phyloP scores from a whole-genome alignment of 2,113 vertebrate species.

The Glareola pratincola region DNA sequence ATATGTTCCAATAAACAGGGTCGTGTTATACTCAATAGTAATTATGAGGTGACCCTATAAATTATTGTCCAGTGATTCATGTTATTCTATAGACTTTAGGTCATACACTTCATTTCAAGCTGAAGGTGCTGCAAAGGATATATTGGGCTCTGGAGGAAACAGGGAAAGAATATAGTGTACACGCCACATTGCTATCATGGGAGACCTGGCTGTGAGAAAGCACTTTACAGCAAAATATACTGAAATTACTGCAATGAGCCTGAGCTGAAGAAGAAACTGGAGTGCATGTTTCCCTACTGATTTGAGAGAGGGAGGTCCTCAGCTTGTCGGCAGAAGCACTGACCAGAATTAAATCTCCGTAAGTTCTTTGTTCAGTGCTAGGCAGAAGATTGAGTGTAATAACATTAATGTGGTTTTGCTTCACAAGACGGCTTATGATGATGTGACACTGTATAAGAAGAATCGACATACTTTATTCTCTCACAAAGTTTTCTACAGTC shows the following conservation, averaged over 20 bases:
- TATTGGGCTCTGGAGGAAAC: conserved; percentile 36
- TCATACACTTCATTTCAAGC: conserved; percentile 35
- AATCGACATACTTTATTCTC: background rate
- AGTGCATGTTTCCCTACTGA: background rate
- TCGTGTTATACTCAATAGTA: background rate
- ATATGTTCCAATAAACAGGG: background rate
- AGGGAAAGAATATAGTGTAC: conserved; percentile 23
- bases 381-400: background rate
- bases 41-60: conserved; percentile 13
- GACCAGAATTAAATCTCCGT: background rate
- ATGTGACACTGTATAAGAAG: background rate
- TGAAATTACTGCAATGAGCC: conserved; percentile 21
- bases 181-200: background rate
- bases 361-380: background rate
- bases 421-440: background rate
- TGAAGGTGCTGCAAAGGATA: conserved; percentile 31
- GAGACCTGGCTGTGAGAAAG: conserved; percentile 22
- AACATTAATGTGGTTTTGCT: background rate
- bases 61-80: conserved; percentile 39
- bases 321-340: background rate
- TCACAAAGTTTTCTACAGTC: background rate
- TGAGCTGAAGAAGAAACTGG: conserved; percentile 21
- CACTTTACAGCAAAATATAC: conserved; percentile 24
- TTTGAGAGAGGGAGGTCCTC: background rate
- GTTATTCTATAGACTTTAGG: conserved; percentile 43